Percentiles rank a stretch among this genome's conserved stretches.
Evolutionary conservation across 2,113 vertebrate genomes (phyloP).

Genomic region (Acinonyx jubatus): DNA sequence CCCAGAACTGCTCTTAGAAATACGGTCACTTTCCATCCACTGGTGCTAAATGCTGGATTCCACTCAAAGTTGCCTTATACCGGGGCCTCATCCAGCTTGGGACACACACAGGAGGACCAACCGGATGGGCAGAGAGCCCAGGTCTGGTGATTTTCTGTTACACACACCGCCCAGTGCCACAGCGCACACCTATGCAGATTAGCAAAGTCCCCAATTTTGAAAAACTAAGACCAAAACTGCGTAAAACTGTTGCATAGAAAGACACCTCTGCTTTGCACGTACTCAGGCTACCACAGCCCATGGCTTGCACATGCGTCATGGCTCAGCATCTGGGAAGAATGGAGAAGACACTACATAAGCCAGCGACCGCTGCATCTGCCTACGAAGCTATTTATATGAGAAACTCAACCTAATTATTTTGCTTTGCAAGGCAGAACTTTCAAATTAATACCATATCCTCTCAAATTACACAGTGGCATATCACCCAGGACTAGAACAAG

Average conservation of each 20-base stretch:
- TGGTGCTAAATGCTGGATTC: neutral
- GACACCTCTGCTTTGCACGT: neutral
- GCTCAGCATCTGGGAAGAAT: neutral
- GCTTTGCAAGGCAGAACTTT: neutral
- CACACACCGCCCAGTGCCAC: neutral
- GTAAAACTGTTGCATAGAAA: neutral
- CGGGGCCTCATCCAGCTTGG: neutral
- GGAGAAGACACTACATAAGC: neutral
- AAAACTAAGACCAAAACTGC: too few relatives aligned
- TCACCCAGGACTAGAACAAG: accelerated
- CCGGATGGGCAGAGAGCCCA: accelerated
- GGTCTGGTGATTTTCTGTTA: neutral
- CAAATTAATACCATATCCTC: neutral
- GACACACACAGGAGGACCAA: neutral
- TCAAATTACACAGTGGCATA: neutral
- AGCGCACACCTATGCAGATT: neutral
- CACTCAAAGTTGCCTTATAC: neutral
- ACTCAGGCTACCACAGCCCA: neutral
- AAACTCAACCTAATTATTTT: neutral
- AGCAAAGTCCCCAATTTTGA: neutral
- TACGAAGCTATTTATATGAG: neutral
- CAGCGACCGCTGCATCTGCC: accelerated
- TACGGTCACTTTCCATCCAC: neutral
- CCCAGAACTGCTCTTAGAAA: neutral
- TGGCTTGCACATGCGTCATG: neutral